Conservation (phyloP, 2,797 vertebrate genomes). For the Sebastes ruberrimus region DNA sequence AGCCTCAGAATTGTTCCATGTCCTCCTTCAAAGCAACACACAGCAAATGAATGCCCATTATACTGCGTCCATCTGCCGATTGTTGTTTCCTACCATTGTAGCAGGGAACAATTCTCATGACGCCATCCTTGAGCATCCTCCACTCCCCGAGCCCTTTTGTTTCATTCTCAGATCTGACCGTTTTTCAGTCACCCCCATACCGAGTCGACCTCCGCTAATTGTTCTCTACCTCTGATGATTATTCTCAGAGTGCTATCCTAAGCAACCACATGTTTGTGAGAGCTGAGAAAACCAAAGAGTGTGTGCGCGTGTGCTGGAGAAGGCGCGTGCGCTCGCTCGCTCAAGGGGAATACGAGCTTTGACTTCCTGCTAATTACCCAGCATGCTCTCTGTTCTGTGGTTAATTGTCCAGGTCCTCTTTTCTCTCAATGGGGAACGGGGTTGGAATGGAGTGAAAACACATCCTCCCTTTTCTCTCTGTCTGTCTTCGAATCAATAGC, state of each 20-base stretch:
- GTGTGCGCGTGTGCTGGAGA: slow-evolving; percentile 7
- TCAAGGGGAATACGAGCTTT: slow-evolving; percentile 76
- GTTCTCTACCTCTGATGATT: slow-evolving; percentile 63
- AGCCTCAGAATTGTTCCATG: slow-evolving; percentile 18
- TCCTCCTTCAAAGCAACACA: slow-evolving; percentile 30
- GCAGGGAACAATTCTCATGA: slow-evolving; percentile 48
- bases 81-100: slow-evolving; percentile 38
- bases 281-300: slow-evolving; percentile 40
- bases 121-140: slow-evolving; percentile 30
- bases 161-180: slow-evolving; percentile 65
- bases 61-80: slow-evolving; percentile 39
- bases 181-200: slow-evolving; percentile 48
- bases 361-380: slow-evolving; percentile 83
- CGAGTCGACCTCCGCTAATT: slow-evolving; percentile 63
- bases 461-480: slow-evolving; percentile 23
- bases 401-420: slow-evolving; percentile 82
- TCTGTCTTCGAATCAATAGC: slow-evolving; percentile 43
- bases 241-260: slow-evolving; percentile 51
- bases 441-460: slow-evolving; percentile 65
- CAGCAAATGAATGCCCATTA: slow-evolving; percentile 38
- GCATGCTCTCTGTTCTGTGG: slow-evolving; percentile 82
- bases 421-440: slow-evolving; percentile 64
- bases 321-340: slow-evolving; percentile 32
- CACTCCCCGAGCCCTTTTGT: slow-evolving; percentile 44
- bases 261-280: slow-evolving; percentile 65